A percentile compares a stretch with the other conserved stretches of the same genome.
These are phyloP conservation scores for Prionace glauca DNA, from an alignment of 2,797 vertebrate species.

Conservation along the genomic window DNA sequence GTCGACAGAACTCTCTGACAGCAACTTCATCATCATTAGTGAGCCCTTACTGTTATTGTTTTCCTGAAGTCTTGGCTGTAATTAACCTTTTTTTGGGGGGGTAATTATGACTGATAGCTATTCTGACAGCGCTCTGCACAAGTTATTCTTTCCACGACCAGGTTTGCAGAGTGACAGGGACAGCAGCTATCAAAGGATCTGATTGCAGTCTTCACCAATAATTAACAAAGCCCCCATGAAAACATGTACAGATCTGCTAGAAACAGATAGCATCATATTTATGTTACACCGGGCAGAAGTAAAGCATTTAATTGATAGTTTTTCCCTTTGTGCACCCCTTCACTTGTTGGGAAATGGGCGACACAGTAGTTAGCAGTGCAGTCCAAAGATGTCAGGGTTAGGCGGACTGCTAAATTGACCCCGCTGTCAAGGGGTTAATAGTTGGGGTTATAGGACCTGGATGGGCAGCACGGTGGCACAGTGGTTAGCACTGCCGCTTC, in stretches of 20 bases:
- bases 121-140: neutral
- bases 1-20: neutral
- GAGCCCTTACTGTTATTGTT: conserved; percentile 14
- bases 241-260: neutral
- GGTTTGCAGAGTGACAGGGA: neutral
- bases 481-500: too few relatives aligned
- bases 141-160: neutral
- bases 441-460: too few relatives aligned
- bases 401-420: too few relatives aligned
- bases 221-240: neutral
- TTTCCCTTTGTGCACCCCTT: neutral
- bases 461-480: too few relatives aligned
- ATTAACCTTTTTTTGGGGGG: conserved; percentile 9
- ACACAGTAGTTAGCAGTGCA: too few relatives aligned
- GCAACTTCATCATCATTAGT: conserved; percentile 34
- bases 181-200: neutral
- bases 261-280: neutral
- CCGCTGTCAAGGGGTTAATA: too few relatives aligned
- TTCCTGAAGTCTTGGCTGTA: neutral
- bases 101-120: conserved; percentile 31
- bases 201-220: neutral
- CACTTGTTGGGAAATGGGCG: neutral
- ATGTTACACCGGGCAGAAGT: neutral
- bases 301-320: neutral
- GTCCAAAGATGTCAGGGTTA: too few relatives aligned